Evolutionary conservation across 2,797 vertebrate species (phyloP).

Genomic region (Lophius americanus): DNA sequence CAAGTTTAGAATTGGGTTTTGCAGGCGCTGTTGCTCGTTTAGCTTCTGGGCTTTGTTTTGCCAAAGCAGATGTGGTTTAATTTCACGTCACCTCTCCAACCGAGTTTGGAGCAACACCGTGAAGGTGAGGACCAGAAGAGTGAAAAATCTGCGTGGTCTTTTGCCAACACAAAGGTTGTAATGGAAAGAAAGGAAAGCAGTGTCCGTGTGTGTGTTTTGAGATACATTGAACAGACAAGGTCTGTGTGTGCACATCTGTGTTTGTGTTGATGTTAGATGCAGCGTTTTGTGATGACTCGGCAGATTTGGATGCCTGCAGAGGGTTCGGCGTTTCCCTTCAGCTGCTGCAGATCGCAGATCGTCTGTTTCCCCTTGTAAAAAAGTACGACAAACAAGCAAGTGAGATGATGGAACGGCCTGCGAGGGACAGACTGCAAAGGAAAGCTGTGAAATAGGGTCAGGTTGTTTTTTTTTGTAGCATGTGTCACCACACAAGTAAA

Average conservation of each 20-base stretch:
- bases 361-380: constrained; percentile 55
- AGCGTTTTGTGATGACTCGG: constrained; percentile 65
- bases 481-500: constrained; percentile 14
- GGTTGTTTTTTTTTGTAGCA: constrained; percentile 20
- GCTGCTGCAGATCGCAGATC: constrained; percentile 30
- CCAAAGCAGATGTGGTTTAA: constrained; percentile 49
- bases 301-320: constrained; percentile 50
- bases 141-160: constrained; percentile 32
- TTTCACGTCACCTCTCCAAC: constrained; percentile 53
- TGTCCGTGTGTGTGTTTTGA: constrained; percentile 12
- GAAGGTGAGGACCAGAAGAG: constrained; percentile 45
- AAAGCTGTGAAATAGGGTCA: constrained; percentile 25
- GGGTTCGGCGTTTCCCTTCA: constrained; percentile 57
- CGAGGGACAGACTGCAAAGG: constrained; percentile 20
- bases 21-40: constrained; percentile 28
- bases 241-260: constrained; percentile 66
- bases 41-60: constrained; percentile 34
- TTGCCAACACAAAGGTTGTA: constrained; percentile 44
- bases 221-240: constrained; percentile 15
- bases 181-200: constrained; percentile 43
- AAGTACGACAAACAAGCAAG: constrained; percentile 10
- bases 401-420: constrained; percentile 13
- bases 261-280: constrained; percentile 47
- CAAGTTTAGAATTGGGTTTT: constrained; percentile 17
- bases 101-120: constrained; percentile 33